Conservation (phyloP, 2,888 invertebrate genomes). For the Tenthredo amoena region DNA sequence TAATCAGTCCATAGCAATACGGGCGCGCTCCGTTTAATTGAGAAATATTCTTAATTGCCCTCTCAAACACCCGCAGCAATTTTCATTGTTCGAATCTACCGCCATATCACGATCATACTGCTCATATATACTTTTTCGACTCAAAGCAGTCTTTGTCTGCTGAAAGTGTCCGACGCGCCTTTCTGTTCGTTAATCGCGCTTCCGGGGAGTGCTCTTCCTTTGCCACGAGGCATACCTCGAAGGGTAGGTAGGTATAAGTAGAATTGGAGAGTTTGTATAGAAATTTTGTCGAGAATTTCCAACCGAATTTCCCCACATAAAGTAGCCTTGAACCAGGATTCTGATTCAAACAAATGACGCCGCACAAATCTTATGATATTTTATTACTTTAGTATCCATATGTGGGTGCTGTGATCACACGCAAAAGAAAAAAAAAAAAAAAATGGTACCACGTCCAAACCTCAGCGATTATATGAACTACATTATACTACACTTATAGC, state of each 20-base stretch:
- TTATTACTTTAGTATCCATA: too few species aligned
- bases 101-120: neutral
- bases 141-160: slow-evolving; percentile 8
- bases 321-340: neutral
- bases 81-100: neutral
- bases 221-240: neutral
- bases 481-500: too few species aligned
- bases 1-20: neutral
- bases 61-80: neutral
- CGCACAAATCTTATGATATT: too few species aligned
- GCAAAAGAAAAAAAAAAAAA: too few species aligned
- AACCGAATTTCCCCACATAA: neutral
- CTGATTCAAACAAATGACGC: neutral
- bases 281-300: neutral
- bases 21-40: neutral
- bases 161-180: neutral
- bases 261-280: neutral
- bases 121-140: neutral
- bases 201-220: neutral
- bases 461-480: too few species aligned
- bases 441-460: too few species aligned
- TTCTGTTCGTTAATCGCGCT: slow-evolving; percentile 31
- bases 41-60: neutral
- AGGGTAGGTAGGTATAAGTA: neutral
- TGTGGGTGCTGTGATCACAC: too few species aligned